Percentiles rank a stretch among this genome's conserved stretches.
Conservation (phyloP, 2,113 vertebrate genomes). For the Suricata suricatta region DNA sequence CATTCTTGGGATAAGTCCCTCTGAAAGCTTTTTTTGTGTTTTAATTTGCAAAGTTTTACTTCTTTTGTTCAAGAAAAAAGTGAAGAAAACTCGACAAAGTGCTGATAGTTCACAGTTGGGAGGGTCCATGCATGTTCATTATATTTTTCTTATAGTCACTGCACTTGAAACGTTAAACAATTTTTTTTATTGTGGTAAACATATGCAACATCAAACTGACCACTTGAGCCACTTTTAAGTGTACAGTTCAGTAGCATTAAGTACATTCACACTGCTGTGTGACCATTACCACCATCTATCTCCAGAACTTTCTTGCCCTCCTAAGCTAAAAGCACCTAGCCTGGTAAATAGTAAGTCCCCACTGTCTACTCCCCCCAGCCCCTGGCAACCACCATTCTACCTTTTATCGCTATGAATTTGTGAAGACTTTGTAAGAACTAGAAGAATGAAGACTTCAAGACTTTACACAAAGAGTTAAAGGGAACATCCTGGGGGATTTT, state of each 20-base stretch:
- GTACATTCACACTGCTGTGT: not conserved
- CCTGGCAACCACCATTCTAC: not conserved
- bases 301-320: not conserved
- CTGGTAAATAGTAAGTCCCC: not conserved
- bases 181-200: not conserved
- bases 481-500: not conserved
- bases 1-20: not conserved
- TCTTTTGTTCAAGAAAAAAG: constrained; percentile 53
- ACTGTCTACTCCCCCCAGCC: fast-evolving
- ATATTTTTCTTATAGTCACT: constrained; percentile 9
- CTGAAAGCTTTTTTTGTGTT: not conserved
- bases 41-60: not conserved
- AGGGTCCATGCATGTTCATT: not conserved
- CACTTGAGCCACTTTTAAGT: not conserved
- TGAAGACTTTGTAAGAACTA: not conserved
- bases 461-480: not conserved
- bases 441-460: not conserved
- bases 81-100: constrained; percentile 25
- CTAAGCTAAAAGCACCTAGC: not conserved
- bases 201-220: not conserved
- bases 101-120: not conserved
- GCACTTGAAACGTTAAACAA: not conserved
- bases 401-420: not conserved
- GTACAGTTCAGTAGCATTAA: not conserved
- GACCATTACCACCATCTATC: no score